These are phyloP conservation scores for Chironomus tentans DNA, from an alignment of 2,888 invertebrate species.

Conservation along the genomic window DNA sequence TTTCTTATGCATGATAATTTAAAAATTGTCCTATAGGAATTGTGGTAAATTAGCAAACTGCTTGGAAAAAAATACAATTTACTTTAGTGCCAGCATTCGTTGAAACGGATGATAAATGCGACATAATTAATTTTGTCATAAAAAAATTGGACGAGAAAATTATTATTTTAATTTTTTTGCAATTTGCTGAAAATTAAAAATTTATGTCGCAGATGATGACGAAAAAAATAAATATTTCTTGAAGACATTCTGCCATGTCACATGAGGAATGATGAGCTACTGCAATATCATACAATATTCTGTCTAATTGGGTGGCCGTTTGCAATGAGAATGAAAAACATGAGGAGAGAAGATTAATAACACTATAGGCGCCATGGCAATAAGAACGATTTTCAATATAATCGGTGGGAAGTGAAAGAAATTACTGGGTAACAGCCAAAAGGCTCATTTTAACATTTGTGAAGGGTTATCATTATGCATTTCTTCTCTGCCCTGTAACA, in stretches of 20 bases:
- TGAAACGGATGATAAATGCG: background rate
- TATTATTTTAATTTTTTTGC: background rate
- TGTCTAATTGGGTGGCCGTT: slow-evolving; percentile 23
- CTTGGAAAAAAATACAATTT: background rate
- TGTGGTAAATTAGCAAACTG: slow-evolving; percentile 2
- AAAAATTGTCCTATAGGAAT: background rate
- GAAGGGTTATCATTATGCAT: slow-evolving; percentile 17
- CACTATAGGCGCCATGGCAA: slow-evolving; percentile 11
- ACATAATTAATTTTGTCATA: background rate
- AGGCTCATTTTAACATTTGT: background rate
- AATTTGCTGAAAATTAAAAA: too few relatives aligned
- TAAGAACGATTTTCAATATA: background rate
- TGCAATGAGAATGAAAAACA: background rate
- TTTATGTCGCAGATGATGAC: background rate
- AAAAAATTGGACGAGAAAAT: too few relatives aligned
- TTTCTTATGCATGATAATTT: background rate
- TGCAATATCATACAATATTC: background rate
- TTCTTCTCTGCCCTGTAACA: background rate
- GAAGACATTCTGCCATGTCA: background rate
- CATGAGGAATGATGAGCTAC: background rate
- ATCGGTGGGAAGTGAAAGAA: background rate
- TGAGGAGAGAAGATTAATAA: background rate
- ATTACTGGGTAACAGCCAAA: slow-evolving; percentile 14
- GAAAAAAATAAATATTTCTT: background rate
- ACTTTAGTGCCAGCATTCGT: background rate